Evolutionary conservation across 2,888 invertebrate species (phyloP), one percentile per base, ranked within the genome.

Genomic region (Macrophya annulata): DNA sequence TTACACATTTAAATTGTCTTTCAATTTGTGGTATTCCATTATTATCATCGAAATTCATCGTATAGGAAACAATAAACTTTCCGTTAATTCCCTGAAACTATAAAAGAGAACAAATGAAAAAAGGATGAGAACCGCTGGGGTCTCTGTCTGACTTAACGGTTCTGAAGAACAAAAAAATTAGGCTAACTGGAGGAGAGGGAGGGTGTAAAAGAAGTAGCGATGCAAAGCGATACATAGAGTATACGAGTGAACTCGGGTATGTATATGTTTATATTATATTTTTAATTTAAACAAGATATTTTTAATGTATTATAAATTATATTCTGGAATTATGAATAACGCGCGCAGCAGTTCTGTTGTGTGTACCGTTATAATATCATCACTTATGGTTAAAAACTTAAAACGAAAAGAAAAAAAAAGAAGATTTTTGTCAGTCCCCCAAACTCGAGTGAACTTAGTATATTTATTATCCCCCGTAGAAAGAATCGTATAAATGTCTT

Each of bases 121-220:
- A 17, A 40, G 71, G 71, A 71, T 74, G 74, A 45, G 74, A 74
- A 74, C 74, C 74, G 45, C 74, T n/a, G 31, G 31, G 31, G 21
- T 10, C 21, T n/a, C 25, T 15, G 25, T 45, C 74, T n/a, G 25
- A 45, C 74, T 74, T 74, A 74, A 74, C 74, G 74, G 74, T 74
- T 74, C 45, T 74, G 10, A 45, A 6, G 45, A 74, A 12, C n/a
- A 74, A 21, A 21, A 43, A 74, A 74, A 74, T 74, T 45, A 45
- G 25, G 21, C 45, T 10, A 45, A 74, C 21, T 25, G 45, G 74
- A 21, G 45, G 43, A 31, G 31, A 74, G 74, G 45, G n/a, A 21
- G 21, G 12, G 10, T 17, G n/a, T n/a, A 74, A 72, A 45, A 74
- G 74, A 21, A 62, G 17, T 17, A 37, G 68, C 17, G 37, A 68